These are phyloP conservation scores for Idaea dimidiata DNA, from an alignment of 2,888 invertebrate species.

Conservation along the genomic window DNA sequence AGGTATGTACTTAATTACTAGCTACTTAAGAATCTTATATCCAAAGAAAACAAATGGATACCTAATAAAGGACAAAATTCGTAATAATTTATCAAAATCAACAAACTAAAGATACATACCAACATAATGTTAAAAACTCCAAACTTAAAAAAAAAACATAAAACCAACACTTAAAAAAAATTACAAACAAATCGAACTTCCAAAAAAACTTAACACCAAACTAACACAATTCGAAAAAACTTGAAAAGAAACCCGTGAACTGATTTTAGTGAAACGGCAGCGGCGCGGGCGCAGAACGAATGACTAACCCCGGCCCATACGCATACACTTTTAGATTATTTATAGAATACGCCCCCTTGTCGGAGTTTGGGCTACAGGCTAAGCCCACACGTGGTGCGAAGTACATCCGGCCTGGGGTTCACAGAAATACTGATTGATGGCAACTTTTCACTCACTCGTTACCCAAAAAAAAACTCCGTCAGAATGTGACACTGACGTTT, in stretches of 20 bases:
- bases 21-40: no score
- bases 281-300: slow-evolving; percentile 46
- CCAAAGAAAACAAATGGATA: no score
- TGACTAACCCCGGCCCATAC: slow-evolving; percentile 55
- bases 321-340: slow-evolving; percentile 60
- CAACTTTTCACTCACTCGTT: slow-evolving; percentile 24
- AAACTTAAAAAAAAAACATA: background rate
- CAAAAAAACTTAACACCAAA: slow-evolving; percentile 19
- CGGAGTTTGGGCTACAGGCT: slow-evolving; percentile 31
- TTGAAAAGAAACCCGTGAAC: slow-evolving; percentile 18
- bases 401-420: slow-evolving; percentile 61
- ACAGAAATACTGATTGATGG: slow-evolving; percentile 38
- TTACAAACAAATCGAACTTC: slow-evolving; percentile 3
- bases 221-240: background rate
- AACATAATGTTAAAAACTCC: slow-evolving; percentile 11
- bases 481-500: background rate
- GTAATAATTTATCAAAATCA: no score
- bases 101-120: background rate
- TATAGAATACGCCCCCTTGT: slow-evolving; percentile 78
- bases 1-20: no score
- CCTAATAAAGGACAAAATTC: no score
- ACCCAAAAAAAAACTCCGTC: slow-evolving; percentile 1
- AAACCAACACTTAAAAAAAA: no score
- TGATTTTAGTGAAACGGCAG: slow-evolving; percentile 35
- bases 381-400: slow-evolving; percentile 42